Evolutionary conservation across 1,140 invertebrate genomes (phyloP).

Genomic region (Euwallacea similis): DNA sequence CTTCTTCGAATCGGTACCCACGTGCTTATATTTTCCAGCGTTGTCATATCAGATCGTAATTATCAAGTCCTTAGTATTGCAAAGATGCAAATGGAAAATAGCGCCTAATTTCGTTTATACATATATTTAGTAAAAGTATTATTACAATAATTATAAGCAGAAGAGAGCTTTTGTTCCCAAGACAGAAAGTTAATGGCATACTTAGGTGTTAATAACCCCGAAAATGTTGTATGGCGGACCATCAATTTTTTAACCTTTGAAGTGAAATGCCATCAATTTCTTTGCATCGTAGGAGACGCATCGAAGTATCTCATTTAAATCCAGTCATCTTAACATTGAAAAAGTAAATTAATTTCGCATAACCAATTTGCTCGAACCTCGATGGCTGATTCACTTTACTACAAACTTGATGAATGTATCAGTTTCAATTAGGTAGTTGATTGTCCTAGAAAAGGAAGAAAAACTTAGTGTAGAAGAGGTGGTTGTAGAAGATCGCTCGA

Average conservation of each 20-base stretch:
- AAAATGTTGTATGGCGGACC: not conserved
- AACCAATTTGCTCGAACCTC: not conserved
- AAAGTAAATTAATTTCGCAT: conserved; percentile 2
- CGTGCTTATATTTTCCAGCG: too few relatives aligned
- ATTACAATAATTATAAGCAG: too few relatives aligned
- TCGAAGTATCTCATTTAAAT: not conserved
- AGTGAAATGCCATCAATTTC: not conserved
- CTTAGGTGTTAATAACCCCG: not conserved
- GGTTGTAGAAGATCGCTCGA: too few relatives aligned
- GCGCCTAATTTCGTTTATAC: too few relatives aligned
- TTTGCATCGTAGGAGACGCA: not conserved
- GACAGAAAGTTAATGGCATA: not conserved
- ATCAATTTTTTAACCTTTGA: conserved; percentile 6
- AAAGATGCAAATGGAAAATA: too few relatives aligned
- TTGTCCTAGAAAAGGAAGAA: not conserved
- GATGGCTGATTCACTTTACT: not conserved
- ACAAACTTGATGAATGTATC: not conserved
- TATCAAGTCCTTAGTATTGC: too few relatives aligned
- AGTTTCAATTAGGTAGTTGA: not conserved
- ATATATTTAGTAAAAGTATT: too few relatives aligned
- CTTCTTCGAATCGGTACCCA: too few relatives aligned
- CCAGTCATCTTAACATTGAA: not conserved
- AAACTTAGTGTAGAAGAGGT: not conserved
- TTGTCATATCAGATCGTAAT: too few relatives aligned
- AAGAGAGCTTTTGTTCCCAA: not conserved